Percentiles rank a stretch among this genome's conserved stretches.
These are phyloP conservation scores for Bombycilla garrulus DNA, from an alignment of 2,113 vertebrate genomes.

Conservation along the genomic window DNA sequence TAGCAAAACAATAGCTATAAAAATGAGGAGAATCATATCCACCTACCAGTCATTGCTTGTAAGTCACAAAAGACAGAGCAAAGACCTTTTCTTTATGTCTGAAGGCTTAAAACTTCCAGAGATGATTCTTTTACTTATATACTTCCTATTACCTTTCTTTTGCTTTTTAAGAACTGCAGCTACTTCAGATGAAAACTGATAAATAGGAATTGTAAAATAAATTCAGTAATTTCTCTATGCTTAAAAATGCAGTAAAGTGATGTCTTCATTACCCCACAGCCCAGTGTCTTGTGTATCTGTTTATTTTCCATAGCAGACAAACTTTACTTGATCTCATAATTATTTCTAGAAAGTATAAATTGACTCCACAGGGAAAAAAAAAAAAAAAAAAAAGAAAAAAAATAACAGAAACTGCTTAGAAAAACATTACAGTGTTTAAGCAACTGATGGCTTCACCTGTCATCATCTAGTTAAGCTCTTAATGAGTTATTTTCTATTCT, in stretches of 20 bases:
- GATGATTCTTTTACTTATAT: not conserved
- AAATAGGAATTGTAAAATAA: not conserved
- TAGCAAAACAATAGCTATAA: constrained; percentile 63
- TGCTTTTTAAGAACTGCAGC: not conserved
- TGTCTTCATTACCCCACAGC: constrained; percentile 59
- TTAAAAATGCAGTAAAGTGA: constrained; percentile 3
- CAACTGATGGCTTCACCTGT: constrained; percentile 85
- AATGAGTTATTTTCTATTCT: constrained; percentile 94
- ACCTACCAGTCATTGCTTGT: constrained; percentile 16
- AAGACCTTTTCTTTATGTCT: constrained; percentile 57
- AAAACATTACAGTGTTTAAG: constrained; percentile 68
- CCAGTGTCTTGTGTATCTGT: not conserved
- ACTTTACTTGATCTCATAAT: constrained; percentile 54
- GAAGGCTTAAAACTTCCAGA: constrained; percentile 54
- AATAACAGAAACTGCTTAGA: constrained; percentile 39
- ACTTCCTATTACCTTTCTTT: not conserved
- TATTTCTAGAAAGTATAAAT: constrained; percentile 53
- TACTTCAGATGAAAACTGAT: constrained; percentile 4
- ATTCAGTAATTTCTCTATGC: not conserved
- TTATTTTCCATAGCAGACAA: constrained; percentile 13
- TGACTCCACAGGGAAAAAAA: not conserved
- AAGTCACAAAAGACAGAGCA: constrained; percentile 55
- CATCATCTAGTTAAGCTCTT: constrained; percentile 88
- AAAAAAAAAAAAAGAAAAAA: not conserved
- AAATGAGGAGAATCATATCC: constrained; percentile 30